A percentile compares a stretch with the other conserved stretches of the same genome.
These are phyloP conservation scores for Tinea pellionella DNA, from an alignment of 2,888 invertebrate species.

Conservation along the genomic window DNA sequence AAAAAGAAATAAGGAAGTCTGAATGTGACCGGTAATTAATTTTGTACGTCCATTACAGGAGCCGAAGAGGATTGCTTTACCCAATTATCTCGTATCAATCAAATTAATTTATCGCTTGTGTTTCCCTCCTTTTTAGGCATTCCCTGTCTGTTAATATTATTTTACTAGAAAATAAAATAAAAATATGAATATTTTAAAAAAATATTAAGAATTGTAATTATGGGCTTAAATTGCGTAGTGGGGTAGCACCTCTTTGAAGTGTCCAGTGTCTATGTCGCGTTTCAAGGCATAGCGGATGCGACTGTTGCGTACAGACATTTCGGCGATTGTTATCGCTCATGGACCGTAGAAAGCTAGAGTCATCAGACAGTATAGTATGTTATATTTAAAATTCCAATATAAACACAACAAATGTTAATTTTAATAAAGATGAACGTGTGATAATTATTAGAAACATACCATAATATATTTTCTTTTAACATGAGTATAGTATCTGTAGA, in stretches of 20 bases:
- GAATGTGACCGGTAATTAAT: constrained; percentile 32
- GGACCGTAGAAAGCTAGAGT: too few species aligned
- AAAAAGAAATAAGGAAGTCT: constrained; percentile 20
- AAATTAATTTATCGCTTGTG: constrained; percentile 25
- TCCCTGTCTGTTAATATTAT: not conserved
- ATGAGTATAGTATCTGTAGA: not conserved
- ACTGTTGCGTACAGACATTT: too few species aligned
- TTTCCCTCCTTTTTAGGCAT: constrained; percentile 13
- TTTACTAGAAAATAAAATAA: not conserved
- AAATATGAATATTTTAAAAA: too few species aligned
- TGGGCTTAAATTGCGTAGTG: too few species aligned
- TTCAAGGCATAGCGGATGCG: too few species aligned
- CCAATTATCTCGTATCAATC: constrained; percentile 36
- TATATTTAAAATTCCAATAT: too few species aligned
- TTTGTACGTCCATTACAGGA: constrained; percentile 30
- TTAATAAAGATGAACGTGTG: not conserved
- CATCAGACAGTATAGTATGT: too few species aligned
- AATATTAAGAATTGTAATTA: too few species aligned
- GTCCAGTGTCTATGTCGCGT: too few species aligned
- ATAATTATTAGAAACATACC: not conserved
- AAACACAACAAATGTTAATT: not conserved
- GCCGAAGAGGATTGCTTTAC: constrained; percentile 25
- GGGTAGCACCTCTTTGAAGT: too few species aligned
- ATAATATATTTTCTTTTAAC: not conserved
- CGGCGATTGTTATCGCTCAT: too few species aligned